phyloP scores from a whole-genome alignment of 2,113 vertebrate species.

The Seriola aureovittata region DNA sequence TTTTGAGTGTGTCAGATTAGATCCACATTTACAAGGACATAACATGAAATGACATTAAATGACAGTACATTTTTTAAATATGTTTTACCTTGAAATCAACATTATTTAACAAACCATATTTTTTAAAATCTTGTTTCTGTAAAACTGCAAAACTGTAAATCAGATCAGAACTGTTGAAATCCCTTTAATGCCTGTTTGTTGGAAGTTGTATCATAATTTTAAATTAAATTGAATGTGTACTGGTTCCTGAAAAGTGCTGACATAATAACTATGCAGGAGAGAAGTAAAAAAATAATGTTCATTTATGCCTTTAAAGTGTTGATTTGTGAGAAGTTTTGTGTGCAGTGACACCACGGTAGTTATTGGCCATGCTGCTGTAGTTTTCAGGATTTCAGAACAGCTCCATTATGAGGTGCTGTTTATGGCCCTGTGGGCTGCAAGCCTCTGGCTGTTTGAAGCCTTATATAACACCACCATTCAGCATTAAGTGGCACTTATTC shows the following conservation, averaged over 20 bases:
- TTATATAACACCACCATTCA: slow-evolving; percentile 76
- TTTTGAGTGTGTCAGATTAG: too few relatives aligned
- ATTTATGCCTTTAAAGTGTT: too few relatives aligned
- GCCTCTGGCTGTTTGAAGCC: slow-evolving; percentile 57
- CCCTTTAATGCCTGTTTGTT: too few relatives aligned
- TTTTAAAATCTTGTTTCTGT: too few relatives aligned
- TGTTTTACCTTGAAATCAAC: too few relatives aligned
- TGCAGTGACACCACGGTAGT: neutral
- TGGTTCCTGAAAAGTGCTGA: neutral
- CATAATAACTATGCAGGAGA: neutral
- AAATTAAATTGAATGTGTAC: neutral
- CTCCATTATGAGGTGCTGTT: slow-evolving; percentile 51
- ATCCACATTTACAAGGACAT: too few relatives aligned
- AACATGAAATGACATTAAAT: neutral
- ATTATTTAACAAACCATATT: too few relatives aligned
- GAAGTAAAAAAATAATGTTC: neutral
- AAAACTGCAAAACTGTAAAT: neutral
- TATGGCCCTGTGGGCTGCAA: slow-evolving; percentile 55
- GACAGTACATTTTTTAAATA: too few relatives aligned
- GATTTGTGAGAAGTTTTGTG: neutral
- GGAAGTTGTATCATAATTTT: neutral
- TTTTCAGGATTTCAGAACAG: slow-evolving; percentile 25
- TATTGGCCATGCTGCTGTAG: neutral
- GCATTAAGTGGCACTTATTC: slow-evolving; percentile 83
- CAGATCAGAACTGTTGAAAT: neutral